Conservation (phyloP, 2,888 invertebrate species). For the Dermolepida albohirtum region DNA sequence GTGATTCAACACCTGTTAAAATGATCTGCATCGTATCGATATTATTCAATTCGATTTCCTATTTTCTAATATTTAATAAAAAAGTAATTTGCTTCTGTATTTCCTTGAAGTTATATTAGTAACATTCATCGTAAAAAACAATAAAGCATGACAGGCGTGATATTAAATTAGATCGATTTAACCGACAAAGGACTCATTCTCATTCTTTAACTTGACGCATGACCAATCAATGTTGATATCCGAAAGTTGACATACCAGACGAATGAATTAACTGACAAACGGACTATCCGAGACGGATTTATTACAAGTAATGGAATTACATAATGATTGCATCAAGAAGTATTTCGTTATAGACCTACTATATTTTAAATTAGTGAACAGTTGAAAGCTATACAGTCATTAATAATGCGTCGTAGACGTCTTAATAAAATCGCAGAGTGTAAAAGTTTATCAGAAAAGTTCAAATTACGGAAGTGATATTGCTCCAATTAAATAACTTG, state of each 20-base stretch:
- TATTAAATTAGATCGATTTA: constrained; percentile 51
- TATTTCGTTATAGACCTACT: not conserved
- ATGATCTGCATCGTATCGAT: not conserved
- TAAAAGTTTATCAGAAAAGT: not conserved
- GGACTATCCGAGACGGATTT: constrained; percentile 5
- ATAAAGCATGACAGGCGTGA: constrained; percentile 18
- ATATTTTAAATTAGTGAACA: too few relatives aligned
- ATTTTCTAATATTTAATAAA: not conserved
- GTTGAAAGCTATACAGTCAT: not conserved
- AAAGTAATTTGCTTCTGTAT: constrained; percentile 10
- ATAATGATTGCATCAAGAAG: not conserved
- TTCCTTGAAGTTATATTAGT: too few relatives aligned
- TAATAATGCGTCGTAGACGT: too few relatives aligned
- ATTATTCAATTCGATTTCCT: constrained; percentile 6
- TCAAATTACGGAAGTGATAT: too few relatives aligned
- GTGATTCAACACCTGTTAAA: not conserved
- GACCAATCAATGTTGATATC: constrained; percentile 50
- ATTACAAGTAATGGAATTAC: constrained; percentile 11
- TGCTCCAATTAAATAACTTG: too few relatives aligned
- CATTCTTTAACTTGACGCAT: constrained; percentile 52
- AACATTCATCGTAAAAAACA: constrained; percentile 3
- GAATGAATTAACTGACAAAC: constrained; percentile 36
- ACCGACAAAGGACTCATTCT: constrained; percentile 50
- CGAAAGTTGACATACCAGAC: constrained; percentile 48
- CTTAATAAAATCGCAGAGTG: not conserved